Percentiles rank a stretch among this genome's conserved stretches.
Evolutionary conservation across 2,113 vertebrate species (phyloP).

Genomic region (Poeciliopsis retropinna): DNA sequence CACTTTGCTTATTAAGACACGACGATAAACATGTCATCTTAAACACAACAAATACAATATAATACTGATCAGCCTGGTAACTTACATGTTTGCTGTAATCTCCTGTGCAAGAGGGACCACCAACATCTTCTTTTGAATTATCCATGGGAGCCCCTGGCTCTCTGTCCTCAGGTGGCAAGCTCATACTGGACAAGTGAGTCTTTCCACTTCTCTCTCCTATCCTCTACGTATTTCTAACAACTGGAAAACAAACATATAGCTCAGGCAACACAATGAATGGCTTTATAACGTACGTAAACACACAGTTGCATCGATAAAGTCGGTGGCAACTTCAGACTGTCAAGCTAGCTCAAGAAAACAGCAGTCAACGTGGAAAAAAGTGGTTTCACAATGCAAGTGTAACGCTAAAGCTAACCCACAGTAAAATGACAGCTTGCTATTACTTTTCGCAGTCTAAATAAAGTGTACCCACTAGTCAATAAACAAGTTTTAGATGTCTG

Average conservation of each 20-base stretch:
- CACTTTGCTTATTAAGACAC: background rate
- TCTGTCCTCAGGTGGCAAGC: conserved; percentile 42
- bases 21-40: background rate
- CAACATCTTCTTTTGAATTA: conserved; percentile 45
- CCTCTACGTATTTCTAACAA: background rate
- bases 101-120: conserved; percentile 35
- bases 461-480: background rate
- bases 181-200: conserved; percentile 56
- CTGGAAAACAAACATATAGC: conserved; percentile 1
- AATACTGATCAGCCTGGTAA: background rate
- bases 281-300: background rate
- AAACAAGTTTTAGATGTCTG: background rate
- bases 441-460: background rate
- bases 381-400: background rate
- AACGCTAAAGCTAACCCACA: background rate
- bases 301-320: conserved; percentile 12
- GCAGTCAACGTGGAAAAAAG: background rate
- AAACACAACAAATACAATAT: background rate
- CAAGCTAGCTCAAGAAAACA: conserved; percentile 34
- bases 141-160: conserved; percentile 51
- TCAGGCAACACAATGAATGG: background rate
- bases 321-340: conserved; percentile 20
- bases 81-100: conserved; percentile 69
- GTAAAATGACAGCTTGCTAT: background rate
- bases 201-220: background rate